Evolutionary conservation across 2,113 vertebrate species (phyloP).

Genomic region (Sminthopsis crassicaudata): DNA sequence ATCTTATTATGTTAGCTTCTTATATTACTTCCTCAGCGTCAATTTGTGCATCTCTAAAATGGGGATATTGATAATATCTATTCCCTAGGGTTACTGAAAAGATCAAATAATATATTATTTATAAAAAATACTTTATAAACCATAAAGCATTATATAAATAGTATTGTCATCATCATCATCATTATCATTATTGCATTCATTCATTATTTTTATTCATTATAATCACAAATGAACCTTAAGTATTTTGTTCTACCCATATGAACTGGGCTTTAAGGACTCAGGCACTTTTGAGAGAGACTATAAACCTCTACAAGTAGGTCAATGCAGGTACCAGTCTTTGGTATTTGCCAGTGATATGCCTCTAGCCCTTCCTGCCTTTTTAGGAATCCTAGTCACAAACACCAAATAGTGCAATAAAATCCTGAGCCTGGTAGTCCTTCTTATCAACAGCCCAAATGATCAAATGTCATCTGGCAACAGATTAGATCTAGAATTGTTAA

Average conservation of each 20-base stretch:
- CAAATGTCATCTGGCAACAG: slow-evolving; percentile 47
- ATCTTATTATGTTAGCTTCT: background rate
- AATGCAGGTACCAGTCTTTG: slow-evolving; percentile 42
- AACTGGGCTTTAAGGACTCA: background rate
- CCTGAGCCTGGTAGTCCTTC: slow-evolving; percentile 31
- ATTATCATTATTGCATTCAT: background rate
- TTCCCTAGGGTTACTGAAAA: background rate
- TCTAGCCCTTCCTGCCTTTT: slow-evolving; percentile 55
- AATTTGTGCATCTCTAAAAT: background rate
- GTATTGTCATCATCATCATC: background rate
- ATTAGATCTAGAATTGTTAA: slow-evolving; percentile 58
- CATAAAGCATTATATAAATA: background rate
- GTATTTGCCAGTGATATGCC: slow-evolving; percentile 52
- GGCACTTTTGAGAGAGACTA: background rate
- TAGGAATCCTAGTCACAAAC: slow-evolving; percentile 37
- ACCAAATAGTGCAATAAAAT: slow-evolving; percentile 52
- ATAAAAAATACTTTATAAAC: background rate
- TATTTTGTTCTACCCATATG: background rate
- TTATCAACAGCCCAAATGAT: slow-evolving; percentile 34
- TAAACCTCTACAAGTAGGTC: slow-evolving; percentile 33
- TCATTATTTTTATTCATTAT: background rate
- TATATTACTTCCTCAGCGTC: background rate
- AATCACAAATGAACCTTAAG: background rate
- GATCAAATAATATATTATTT: background rate
- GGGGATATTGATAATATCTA: background rate